Evolutionary conservation across 2,888 invertebrate species (phyloP).

Genomic region (Acleris laterana): DNA sequence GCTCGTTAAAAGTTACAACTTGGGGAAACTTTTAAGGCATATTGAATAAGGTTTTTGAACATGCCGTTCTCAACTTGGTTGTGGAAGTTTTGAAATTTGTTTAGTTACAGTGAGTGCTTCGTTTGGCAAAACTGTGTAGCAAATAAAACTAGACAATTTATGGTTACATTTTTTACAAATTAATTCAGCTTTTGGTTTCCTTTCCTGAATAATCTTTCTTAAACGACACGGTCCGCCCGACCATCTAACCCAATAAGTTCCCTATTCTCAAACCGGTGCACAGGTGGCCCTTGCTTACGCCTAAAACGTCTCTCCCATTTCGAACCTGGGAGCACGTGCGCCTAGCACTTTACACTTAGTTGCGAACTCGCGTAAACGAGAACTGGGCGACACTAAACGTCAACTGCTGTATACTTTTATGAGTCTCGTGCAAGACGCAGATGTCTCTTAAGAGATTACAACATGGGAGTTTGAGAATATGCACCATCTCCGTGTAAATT

Average conservation of each 20-base stretch:
- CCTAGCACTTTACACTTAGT: conserved; percentile 69
- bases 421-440: conserved; percentile 53
- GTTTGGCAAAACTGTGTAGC: conserved; percentile 4
- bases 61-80: conserved; percentile 18
- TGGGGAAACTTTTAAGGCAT: conserved; percentile 29
- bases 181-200: not conserved
- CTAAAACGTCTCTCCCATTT: conserved; percentile 72
- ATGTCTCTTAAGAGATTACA: conserved; percentile 64
- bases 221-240: not conserved
- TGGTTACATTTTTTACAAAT: too few relatives aligned
- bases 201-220: too few relatives aligned
- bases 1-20: conserved; percentile 59
- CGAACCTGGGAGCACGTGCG: conserved; percentile 64
- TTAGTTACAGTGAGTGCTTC: conserved; percentile 17
- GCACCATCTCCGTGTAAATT: conserved; percentile 17
- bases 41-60: conserved; percentile 37
- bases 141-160: too few relatives aligned
- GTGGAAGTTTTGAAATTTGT: conserved; percentile 21
- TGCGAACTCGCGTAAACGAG: conserved; percentile 69
- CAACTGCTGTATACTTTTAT: conserved; percentile 70
- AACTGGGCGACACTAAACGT: conserved; percentile 62
- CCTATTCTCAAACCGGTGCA: conserved; percentile 48
- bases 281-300: conserved; percentile 66
- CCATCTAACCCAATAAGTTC: conserved; percentile 54
- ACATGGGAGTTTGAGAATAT: conserved; percentile 42